Evolutionary conservation across 2,888 invertebrate species (phyloP).

Genomic region (Cybosia mesomella): DNA sequence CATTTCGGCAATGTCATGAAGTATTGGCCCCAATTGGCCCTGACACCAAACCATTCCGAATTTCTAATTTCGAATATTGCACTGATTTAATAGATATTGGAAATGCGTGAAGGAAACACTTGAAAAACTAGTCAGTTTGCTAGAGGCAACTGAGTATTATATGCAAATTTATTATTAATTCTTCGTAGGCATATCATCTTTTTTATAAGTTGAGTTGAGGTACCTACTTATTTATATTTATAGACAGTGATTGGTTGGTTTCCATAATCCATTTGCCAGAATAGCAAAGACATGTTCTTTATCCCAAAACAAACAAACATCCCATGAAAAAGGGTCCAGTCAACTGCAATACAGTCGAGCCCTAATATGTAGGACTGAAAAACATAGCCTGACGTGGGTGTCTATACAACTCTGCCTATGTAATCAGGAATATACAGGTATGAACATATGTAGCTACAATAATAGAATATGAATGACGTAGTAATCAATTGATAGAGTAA

Average conservation of each 20-base stretch:
- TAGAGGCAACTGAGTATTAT: neutral
- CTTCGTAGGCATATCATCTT: neutral
- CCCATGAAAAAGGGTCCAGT: neutral
- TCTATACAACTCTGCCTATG: neutral
- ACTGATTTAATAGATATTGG: conserved; percentile 54
- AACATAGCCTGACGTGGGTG: neutral
- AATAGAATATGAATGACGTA: neutral
- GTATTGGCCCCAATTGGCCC: conserved; percentile 56
- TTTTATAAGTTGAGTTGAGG: neutral
- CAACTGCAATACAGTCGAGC: neutral
- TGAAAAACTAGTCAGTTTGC: conserved; percentile 12
- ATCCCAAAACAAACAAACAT: neutral
- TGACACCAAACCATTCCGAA: conserved; percentile 62
- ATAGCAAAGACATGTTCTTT: neutral
- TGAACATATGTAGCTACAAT: neutral
- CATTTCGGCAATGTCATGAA: conserved; percentile 64
- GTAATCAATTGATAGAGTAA: conserved; percentile 33
- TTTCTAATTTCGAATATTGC: conserved; percentile 64
- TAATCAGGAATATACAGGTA: neutral
- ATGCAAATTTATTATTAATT: neutral
- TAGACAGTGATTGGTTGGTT: neutral
- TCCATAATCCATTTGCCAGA: neutral
- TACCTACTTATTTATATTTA: neutral
- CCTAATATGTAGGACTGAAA: neutral
- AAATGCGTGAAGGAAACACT: conserved; percentile 40